phyloP scores from a whole-genome alignment of 2,113 vertebrate species.

The Caranx ignobilis region DNA sequence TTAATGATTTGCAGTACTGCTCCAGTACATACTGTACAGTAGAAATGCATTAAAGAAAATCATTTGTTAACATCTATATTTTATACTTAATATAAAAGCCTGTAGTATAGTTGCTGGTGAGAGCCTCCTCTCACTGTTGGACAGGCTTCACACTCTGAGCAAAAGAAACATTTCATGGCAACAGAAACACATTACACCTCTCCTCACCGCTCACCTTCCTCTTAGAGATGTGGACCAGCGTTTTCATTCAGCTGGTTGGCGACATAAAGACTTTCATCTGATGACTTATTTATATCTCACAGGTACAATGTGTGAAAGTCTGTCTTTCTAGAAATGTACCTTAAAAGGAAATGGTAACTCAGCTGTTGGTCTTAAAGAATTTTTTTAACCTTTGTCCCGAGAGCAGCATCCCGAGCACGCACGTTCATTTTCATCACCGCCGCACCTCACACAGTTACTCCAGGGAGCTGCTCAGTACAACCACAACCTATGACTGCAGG shows the following conservation, averaged over 20 bases:
- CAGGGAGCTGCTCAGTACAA: constrained; percentile 31
- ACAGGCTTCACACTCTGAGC: constrained; percentile 22
- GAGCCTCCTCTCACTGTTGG: background rate
- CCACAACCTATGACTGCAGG: background rate
- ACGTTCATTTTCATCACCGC: constrained; percentile 38
- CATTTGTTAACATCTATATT: constrained; percentile 16
- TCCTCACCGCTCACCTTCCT: background rate
- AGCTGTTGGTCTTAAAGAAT: constrained; percentile 15
- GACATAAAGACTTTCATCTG: constrained; percentile 33
- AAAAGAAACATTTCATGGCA: constrained; percentile 16
- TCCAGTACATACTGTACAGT: background rate
- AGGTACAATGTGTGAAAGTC: constrained; percentile 44
- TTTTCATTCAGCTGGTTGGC: constrained; percentile 17
- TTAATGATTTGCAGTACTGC: background rate
- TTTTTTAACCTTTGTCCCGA: constrained; percentile 24
- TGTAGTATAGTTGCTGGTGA: background rate
- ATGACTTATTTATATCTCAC: constrained; percentile 69
- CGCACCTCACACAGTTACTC: constrained; percentile 30
- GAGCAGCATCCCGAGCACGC: constrained; percentile 18
- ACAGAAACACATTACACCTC: constrained; percentile 29
- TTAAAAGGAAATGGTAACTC: constrained; percentile 58
- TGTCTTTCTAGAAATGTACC: constrained; percentile 60
- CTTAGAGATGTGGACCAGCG: constrained; percentile 12
- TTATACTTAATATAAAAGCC: background rate
- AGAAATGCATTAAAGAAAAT: constrained; percentile 8